Conservation (phyloP, 2,113 vertebrate species). For the Haemorhous mexicanus region DNA sequence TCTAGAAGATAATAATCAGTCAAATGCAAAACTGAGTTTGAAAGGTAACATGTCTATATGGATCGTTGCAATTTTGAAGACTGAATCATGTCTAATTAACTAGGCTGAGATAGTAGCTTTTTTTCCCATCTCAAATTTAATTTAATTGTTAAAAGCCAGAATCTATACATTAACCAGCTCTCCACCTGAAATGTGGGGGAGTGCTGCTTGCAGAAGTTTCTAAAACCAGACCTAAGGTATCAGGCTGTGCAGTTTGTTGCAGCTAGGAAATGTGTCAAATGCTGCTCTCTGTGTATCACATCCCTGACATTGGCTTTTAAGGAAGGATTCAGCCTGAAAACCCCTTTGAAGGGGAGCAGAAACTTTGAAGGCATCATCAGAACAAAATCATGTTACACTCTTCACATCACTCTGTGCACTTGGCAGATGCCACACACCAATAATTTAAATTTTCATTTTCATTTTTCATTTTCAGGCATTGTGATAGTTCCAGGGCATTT, state of each 20-base stretch:
- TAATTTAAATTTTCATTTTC: slow-evolving; percentile 21
- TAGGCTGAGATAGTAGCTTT: not conserved
- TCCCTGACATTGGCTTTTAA: not conserved
- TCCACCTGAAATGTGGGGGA: not conserved
- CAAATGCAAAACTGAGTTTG: slow-evolving; percentile 12
- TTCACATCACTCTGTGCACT: slow-evolving; percentile 8
- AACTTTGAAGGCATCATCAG: slow-evolving; percentile 20
- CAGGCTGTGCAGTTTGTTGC: not conserved
- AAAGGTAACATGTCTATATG: not conserved
- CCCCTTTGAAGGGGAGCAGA: slow-evolving; percentile 28
- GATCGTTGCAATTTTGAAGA: slow-evolving; percentile 8
- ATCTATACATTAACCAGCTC: not conserved
- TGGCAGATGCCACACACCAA: slow-evolving; percentile 30
- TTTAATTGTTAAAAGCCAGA: not conserved
- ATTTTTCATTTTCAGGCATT: slow-evolving; percentile 44
- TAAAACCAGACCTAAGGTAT: not conserved
- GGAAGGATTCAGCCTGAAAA: slow-evolving; percentile 2
- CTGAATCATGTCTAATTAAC: slow-evolving; percentile 24
- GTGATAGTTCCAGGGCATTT: slow-evolving; percentile 55
- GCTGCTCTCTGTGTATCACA: not conserved
- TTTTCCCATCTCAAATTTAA: not conserved
- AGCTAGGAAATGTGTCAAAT: not conserved
- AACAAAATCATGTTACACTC: slow-evolving; percentile 7
- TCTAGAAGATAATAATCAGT: not conserved
- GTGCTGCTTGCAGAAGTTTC: not conserved